These are phyloP conservation scores for Trachurus trachurus DNA, from an alignment of 2,797 vertebrate genomes.

Conservation along the genomic window DNA sequence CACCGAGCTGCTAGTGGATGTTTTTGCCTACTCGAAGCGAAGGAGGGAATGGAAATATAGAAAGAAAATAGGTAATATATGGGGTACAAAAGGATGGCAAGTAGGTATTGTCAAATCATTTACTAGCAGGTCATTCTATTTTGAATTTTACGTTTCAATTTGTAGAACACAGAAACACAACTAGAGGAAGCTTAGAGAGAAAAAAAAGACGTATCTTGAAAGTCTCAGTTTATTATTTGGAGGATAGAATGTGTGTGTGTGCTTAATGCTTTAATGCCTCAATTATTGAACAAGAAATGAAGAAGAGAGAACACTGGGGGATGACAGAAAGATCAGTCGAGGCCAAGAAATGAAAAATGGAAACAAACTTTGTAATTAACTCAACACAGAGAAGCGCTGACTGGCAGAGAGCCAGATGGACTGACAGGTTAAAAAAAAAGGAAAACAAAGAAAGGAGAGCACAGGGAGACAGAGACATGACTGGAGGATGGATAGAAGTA, in stretches of 20 bases:
- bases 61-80: constrained; percentile 15
- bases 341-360: constrained; percentile 25
- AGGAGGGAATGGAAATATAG: background rate
- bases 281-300: constrained; percentile 14
- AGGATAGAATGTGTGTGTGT: constrained; percentile 18
- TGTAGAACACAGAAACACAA: background rate
- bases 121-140: background rate
- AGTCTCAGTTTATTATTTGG: constrained; percentile 2
- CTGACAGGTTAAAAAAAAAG: constrained; percentile 40
- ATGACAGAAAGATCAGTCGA: constrained; percentile 34
- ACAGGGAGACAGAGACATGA: constrained; percentile 46
- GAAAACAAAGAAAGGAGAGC: constrained; percentile 26
- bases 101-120: constrained; percentile 3
- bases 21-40: constrained; percentile 20
- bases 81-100: background rate
- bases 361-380: constrained; percentile 67
- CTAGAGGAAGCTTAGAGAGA: background rate
- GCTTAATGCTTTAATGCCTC: constrained; percentile 11
- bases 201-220: constrained; percentile 5
- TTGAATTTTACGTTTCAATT: background rate
- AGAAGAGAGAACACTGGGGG: background rate
- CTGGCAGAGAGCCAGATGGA: constrained; percentile 55
- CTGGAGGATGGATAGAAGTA: constrained; percentile 82
- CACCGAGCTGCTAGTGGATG: constrained; percentile 50
- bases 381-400: constrained; percentile 36